phyloP scores from a whole-genome alignment of 2,888 invertebrate genomes.

The Callyntrura guangdongensis region DNA sequence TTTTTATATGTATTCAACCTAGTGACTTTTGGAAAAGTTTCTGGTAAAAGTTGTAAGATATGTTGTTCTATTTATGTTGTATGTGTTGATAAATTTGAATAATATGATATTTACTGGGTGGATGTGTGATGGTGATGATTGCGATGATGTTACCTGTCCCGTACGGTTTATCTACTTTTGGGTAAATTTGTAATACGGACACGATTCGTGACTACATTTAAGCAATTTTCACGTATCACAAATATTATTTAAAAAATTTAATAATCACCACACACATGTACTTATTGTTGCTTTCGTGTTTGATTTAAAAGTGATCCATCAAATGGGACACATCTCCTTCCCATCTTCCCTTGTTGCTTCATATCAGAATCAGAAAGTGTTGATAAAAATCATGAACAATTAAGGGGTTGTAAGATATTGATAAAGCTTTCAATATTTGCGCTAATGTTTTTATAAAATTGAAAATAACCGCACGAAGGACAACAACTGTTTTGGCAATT shows the following conservation, averaged over 20 bases:
- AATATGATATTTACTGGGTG: neutral
- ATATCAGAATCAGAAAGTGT: too few relatives aligned
- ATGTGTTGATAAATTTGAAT: neutral
- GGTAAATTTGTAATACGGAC: neutral
- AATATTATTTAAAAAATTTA: neutral
- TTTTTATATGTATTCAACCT: too few relatives aligned
- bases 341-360: neutral
- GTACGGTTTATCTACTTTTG: neutral
- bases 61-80: too few relatives aligned
- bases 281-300: neutral
- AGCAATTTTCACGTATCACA: conserved; percentile 15
- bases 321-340: neutral
- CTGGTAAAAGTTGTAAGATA: too few relatives aligned
- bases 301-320: conserved; percentile 8
- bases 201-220: neutral
- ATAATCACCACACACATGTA: neutral
- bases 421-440: too few relatives aligned
- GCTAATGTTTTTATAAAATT: too few relatives aligned
- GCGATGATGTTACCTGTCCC: too few relatives aligned
- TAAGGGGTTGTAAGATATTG: too few relatives aligned
- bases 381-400: too few relatives aligned
- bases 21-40: too few relatives aligned
- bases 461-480: too few relatives aligned
- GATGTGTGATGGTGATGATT: neutral
- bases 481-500: too few relatives aligned